Evolutionary conservation across 37 sponge, comb jelly and placozoan species (phyloP), one percentile per base, ranked within the genome.

Genomic region (Lycopodina hypogea): DNA sequence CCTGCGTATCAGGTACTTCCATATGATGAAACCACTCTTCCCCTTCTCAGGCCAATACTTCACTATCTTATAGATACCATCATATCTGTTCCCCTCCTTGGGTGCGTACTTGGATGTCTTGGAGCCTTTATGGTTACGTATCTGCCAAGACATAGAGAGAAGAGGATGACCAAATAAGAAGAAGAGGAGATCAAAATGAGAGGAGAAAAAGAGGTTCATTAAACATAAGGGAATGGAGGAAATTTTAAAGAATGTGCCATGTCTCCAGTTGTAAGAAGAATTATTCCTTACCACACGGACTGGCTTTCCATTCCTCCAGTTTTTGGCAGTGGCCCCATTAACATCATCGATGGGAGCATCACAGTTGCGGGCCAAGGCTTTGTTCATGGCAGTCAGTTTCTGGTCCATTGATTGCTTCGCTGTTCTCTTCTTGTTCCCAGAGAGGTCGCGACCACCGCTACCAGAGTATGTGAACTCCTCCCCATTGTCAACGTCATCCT

Each of bases 11-110:
- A 93, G 81, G 67, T 90, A 96, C 57, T 90, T 80, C 93, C 96
- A 93, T 26, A 96, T 91, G 29, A 90, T 69, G 71, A 93, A 96
- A 1, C 93, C 93, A 58, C 73, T 59, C 53, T 72, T 40, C 17
- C 83, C 87, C 78, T 86, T 81, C 78, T 92, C 89, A 11, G 96
- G 87, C 96, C 96, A 96, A 78, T 96, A 96, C 91, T 89, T 90
- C 21, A 92, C 96, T 21, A 96, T 76, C 86, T 95, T 95, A 78
- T 96, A 96, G 19, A 90, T 87, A 9, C 96, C 96, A 76, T 96
- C 96, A 52, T 96, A 96, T 63, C 96, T 64, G 81, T 89, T 90
- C 14, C 96, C 96, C 52, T 96, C 96, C 30, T 88, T 71, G 0
- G 96, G 96, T 32, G 90, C 90, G 68, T 89, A 96, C 52, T 90